A percentile compares a stretch with the other conserved stretches of the same genome.
These are phyloP conservation scores for Diorhabda carinulata DNA, from an alignment of 1,140 invertebrate species.

Conservation along the genomic window DNA sequence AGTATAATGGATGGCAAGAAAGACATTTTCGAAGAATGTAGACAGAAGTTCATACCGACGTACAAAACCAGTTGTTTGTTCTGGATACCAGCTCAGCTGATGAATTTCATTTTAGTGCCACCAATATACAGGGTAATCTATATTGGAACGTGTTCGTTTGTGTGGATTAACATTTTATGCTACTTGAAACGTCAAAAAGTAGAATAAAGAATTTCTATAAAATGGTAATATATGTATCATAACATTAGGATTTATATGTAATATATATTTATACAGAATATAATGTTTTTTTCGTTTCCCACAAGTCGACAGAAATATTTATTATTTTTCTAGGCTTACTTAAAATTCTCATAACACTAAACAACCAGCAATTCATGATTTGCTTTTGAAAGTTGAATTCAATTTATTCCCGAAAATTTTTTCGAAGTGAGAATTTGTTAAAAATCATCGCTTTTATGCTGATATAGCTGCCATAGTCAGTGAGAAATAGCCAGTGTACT, in stretches of 20 bases:
- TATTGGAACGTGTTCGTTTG: constrained; percentile 34
- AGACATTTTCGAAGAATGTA: constrained; percentile 65
- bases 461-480: no score
- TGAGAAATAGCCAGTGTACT: no score
- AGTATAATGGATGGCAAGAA: constrained; percentile 65
- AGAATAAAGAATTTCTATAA: background rate
- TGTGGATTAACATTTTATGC: constrained; percentile 36
- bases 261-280: background rate
- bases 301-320: no score
- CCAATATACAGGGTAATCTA: constrained; percentile 33
- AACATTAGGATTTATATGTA: background rate
- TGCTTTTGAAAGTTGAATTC: no score
- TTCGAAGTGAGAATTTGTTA: no score
- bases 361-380: no score
- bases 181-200: constrained; percentile 27
- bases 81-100: constrained; percentile 72
- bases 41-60: constrained; percentile 67
- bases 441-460: no score
- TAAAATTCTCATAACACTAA: no score
- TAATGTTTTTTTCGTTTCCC: no score
- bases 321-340: no score
- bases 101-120: constrained; percentile 63
- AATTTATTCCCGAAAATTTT: no score
- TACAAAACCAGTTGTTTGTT: constrained; percentile 70
- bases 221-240: background rate